These are phyloP conservation scores for Reticulitermes speratus DNA, from an alignment of 1,140 invertebrate species.

Conservation along the genomic window DNA sequence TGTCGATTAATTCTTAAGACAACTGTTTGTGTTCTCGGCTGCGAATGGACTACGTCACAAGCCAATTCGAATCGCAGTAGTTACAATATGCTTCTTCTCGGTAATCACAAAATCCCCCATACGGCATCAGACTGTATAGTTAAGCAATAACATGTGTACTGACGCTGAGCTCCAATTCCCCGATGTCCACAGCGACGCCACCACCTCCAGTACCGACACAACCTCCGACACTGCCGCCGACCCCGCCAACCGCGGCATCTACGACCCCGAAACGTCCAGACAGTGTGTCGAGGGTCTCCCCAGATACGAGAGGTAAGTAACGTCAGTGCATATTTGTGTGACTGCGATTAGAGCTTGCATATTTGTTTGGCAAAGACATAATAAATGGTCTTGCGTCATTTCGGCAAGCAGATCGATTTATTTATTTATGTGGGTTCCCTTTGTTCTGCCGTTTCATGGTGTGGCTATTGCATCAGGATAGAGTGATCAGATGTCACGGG, in stretches of 20 bases:
- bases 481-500: too few species aligned
- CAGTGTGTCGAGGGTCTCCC: not conserved
- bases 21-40: too few species aligned
- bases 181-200: not conserved
- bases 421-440: not conserved
- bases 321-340: not conserved
- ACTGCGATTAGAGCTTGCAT: not conserved
- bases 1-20: too few species aligned
- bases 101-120: too few species aligned
- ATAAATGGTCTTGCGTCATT: not conserved
- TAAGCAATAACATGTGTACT: too few species aligned
- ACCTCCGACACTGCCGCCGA: slow-evolving; percentile 27
- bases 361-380: not conserved
- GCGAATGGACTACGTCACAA: too few species aligned
- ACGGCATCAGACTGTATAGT: too few species aligned
- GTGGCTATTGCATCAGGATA: too few species aligned
- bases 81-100: too few species aligned
- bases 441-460: too few species aligned
- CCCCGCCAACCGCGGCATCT: slow-evolving; percentile 28
- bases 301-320: not conserved
- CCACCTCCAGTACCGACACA: slow-evolving; percentile 1
- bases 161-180: too few species aligned
- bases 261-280: not conserved
- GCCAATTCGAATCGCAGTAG: too few species aligned
- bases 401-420: slow-evolving; percentile 17